A percentile compares a stretch with the other conserved stretches of the same genome.
Conservation (phyloP, 2,888 invertebrate species). For the Melanotus villosus region DNA sequence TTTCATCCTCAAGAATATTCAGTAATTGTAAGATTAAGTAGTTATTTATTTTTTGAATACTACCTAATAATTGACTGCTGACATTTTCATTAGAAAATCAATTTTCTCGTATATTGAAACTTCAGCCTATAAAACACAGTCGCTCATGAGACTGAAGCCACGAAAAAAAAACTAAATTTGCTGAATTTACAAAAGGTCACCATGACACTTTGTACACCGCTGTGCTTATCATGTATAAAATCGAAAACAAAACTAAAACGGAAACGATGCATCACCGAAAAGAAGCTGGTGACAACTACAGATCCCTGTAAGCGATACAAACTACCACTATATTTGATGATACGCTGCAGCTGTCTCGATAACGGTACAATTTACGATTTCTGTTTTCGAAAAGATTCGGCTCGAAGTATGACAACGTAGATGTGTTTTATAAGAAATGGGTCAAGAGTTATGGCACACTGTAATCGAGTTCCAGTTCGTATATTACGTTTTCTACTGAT, state of each 20-base stretch:
- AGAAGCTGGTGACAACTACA: slow-evolving; percentile 43
- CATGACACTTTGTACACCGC: background rate
- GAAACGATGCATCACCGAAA: slow-evolving; percentile 23
- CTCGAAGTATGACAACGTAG: slow-evolving; percentile 35
- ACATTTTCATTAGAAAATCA: too few relatives aligned
- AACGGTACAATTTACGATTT: slow-evolving; percentile 44
- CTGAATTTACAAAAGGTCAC: background rate
- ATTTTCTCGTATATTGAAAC: too few relatives aligned
- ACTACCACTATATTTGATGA: slow-evolving; percentile 46
- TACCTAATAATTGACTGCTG: too few relatives aligned
- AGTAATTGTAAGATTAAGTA: too few relatives aligned
- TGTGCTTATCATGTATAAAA: slow-evolving; percentile 16
- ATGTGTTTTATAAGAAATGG: slow-evolving; percentile 43
- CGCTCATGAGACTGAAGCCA: too few relatives aligned
- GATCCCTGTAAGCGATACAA: slow-evolving; percentile 45
- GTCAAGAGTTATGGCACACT: slow-evolving; percentile 39
- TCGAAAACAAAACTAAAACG: slow-evolving; percentile 14
- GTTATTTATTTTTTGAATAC: too few relatives aligned
- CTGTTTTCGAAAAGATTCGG: slow-evolving; percentile 44
- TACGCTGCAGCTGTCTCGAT: slow-evolving; percentile 45
- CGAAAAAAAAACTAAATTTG: too few relatives aligned
- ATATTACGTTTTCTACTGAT: slow-evolving; percentile 33
- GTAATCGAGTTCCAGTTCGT: slow-evolving; percentile 34
- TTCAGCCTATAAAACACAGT: too few relatives aligned
- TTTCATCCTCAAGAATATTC: too few relatives aligned